Percentiles rank a stretch among this genome's conserved stretches.
Conservation (phyloP, 2,797 vertebrate species). For the Amblyopsis hoosieri region DNA sequence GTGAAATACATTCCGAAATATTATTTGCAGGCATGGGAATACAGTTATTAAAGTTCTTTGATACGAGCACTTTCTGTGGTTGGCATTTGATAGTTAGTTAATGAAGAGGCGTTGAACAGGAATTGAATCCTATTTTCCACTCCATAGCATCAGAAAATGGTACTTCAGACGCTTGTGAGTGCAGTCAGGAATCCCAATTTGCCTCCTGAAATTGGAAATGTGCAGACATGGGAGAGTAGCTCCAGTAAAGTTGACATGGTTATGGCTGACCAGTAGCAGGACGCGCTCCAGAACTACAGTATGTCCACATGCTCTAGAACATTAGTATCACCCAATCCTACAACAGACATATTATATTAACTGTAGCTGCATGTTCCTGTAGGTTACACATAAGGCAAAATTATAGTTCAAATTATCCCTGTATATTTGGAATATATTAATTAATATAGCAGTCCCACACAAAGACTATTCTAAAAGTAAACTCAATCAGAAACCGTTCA, state of each 20-base stretch:
- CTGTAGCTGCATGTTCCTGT: no score
- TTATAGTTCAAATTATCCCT: no score
- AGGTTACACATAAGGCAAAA: no score
- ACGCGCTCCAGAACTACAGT: conserved; percentile 18
- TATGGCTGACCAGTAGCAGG: conserved; percentile 55
- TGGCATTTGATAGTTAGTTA: conserved; percentile 75
- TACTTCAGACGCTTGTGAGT: conserved; percentile 77
- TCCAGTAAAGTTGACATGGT: conserved; percentile 70
- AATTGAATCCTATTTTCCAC: conserved; percentile 83
- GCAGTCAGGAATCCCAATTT: conserved; percentile 79
- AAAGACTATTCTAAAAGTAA: no score
- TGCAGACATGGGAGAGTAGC: conserved; percentile 71
- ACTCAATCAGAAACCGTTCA: no score
- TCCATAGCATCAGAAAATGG: conserved; percentile 80
- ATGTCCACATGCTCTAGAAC: conserved; percentile 24
- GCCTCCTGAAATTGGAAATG: conserved; percentile 79
- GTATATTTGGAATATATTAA: no score
- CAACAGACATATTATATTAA: neutral
- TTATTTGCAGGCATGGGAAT: conserved; percentile 72
- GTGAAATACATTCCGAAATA: conserved; percentile 56
- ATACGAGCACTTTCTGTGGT: conserved; percentile 71
- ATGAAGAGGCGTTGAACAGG: conserved; percentile 82
- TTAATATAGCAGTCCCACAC: no score
- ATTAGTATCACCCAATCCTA: conserved; percentile 10
- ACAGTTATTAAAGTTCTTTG: conserved; percentile 73